Evolutionary conservation across 2,113 vertebrate species (phyloP), one percentile per base, ranked within the genome.

Genomic region (Alethe diademata): DNA sequence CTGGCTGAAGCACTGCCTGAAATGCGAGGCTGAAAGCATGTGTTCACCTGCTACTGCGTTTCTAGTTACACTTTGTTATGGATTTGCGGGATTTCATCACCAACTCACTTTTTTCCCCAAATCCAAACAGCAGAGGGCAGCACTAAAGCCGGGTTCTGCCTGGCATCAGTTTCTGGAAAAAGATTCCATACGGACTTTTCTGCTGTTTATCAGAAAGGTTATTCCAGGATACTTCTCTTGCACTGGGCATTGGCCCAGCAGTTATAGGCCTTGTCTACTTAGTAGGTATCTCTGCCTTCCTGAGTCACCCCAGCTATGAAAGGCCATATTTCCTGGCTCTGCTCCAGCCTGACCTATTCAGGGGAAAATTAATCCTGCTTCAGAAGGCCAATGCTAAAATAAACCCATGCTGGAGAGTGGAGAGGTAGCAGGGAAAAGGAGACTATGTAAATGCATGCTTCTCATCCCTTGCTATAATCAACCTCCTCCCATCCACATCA

Each of bases 301-400:
- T 51, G 15, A 91, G 86, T 66, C 76, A 89, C 66, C 51, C 79
- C 82, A 72, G 57, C 91, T 87, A 90, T 78, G 81, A 92, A 91
- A 94, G 92, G 86, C 76, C 91, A 88, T 50, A 62, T 71, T 61
- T 86, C 85, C 86, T 96, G 93, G 88, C 91, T 66, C 80, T 88
- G 66, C 22, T 78, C 93, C 94, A 96, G 79, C 45, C 64, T 95
- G 93, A 93, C 89, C 82, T 95, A 95, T 95, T 92, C 92, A 79
- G 88, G 94, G 85, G 93, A 97, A 97, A 97, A 97, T 85, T 94
- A 97, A 96, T 94, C 92, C 86, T 43, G 51, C 75, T 91, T 57
- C 88, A 96, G 92, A 97, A 96, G 92, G 88, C 91, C 90, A 97
- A 35, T 26, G 93, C 96, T 97, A 97, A 98, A 97, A 97, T 97